These are phyloP conservation scores for Chauna torquata DNA, from an alignment of 2,113 vertebrate species.

Conservation along the genomic window DNA sequence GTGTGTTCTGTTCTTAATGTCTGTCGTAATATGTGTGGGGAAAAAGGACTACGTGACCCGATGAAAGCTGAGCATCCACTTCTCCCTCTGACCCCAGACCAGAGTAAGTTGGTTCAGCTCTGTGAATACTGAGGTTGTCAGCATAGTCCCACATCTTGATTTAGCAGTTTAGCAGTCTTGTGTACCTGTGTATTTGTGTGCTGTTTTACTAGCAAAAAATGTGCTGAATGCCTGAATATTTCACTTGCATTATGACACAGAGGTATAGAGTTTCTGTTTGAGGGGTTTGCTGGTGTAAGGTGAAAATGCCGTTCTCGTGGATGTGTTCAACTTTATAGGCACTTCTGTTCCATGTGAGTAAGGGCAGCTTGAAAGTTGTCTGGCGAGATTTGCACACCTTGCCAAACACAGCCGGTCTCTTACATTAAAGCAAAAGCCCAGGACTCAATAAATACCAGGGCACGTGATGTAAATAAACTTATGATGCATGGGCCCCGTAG, in stretches of 20 bases:
- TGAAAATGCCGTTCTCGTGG: rapidly evolving
- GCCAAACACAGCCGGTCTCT: background rate
- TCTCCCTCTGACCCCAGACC: background rate
- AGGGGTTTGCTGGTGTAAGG: background rate
- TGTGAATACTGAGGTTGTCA: background rate
- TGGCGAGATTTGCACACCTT: background rate
- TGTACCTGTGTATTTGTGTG: background rate
- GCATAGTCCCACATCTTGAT: background rate
- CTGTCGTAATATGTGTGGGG: background rate
- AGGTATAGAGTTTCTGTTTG: background rate
- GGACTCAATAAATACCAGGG: background rate
- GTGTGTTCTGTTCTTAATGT: background rate
- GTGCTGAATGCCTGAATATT: rapidly evolving
- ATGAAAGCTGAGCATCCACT: background rate
- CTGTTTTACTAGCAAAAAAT: background rate
- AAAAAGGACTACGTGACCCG: background rate
- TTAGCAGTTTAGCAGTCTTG: background rate
- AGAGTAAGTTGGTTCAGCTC: background rate
- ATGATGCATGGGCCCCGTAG: background rate
- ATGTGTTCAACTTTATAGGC: background rate
- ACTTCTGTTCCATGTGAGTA: background rate
- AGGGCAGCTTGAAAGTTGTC: background rate
- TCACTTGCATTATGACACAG: background rate
- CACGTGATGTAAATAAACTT: background rate
- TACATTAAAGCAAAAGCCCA: background rate